phyloP scores from a whole-genome alignment of 2,113 vertebrate genomes.

The Onychostruthus taczanowskii region DNA sequence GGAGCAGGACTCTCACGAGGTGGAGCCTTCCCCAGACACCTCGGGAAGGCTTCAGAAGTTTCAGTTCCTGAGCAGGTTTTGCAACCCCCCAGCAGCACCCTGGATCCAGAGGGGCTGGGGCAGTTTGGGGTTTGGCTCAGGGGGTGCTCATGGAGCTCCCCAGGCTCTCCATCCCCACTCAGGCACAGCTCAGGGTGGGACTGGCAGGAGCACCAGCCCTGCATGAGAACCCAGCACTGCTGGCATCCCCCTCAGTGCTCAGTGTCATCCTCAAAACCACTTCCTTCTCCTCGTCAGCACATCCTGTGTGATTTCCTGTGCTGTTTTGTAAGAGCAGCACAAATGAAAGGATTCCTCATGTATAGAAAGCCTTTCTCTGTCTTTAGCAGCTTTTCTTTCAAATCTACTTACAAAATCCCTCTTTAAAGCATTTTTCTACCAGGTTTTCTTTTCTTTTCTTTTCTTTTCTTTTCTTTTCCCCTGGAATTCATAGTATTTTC shows the following conservation, averaged over 20 bases:
- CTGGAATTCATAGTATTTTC: not conserved
- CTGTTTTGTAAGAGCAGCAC: not conserved
- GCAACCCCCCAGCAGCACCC: not conserved
- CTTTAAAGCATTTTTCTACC: not conserved
- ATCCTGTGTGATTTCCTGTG: conserved; percentile 40
- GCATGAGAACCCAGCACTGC: fast-evolving
- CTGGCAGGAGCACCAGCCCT: fast-evolving
- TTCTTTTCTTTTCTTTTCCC: no score
- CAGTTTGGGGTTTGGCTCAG: fast-evolving
- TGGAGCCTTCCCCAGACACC: not conserved
- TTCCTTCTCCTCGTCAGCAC: not conserved
- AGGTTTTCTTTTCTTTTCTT: not conserved
- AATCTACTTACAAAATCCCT: not conserved
- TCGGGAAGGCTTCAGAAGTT: not conserved
- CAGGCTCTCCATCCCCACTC: fast-evolving
- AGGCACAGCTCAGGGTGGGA: not conserved
- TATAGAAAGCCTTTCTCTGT: not conserved
- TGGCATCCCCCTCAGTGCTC: not conserved
- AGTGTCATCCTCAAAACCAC: not conserved
- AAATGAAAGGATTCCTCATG: conserved; percentile 1
- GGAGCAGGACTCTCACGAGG: not conserved
- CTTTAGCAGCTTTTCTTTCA: not conserved
- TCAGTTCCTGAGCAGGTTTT: conserved; percentile 38
- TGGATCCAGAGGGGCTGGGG: not conserved
- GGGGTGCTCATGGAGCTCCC: fast-evolving